Conservation (phyloP, 2,888 invertebrate species). For the Pogonocherus hispidulus region DNA sequence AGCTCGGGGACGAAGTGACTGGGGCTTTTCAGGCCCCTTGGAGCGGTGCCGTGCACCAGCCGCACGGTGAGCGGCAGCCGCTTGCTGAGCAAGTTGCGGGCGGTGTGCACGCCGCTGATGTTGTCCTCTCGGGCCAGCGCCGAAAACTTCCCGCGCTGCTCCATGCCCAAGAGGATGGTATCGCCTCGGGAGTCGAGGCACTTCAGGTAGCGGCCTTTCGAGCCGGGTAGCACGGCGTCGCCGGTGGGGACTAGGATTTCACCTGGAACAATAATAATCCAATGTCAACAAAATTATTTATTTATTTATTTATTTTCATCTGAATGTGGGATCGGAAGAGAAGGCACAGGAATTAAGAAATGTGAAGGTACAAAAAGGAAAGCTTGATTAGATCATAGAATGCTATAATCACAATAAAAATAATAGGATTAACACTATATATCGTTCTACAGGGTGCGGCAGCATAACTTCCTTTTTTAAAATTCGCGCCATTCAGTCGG, state of each 20-base stretch:
- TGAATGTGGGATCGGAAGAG: no score
- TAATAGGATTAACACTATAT: no score
- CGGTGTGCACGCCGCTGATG: slow-evolving; percentile 94
- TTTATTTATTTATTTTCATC: no score
- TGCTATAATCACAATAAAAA: no score
- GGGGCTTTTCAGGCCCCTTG: slow-evolving; percentile 85
- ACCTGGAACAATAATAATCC: slow-evolving; percentile 35
- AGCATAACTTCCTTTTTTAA: no score
- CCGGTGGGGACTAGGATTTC: slow-evolving; percentile 87
- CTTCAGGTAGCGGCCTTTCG: slow-evolving; percentile 85
- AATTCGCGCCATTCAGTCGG: no score
- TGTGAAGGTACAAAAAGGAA: no score
- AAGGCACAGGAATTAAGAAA: no score
- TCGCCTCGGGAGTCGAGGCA: slow-evolving; percentile 90
- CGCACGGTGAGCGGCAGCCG: slow-evolving; percentile 90
- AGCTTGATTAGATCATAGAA: no score
- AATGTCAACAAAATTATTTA: no score
- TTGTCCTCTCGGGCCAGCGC: slow-evolving; percentile 93
- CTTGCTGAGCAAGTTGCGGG: slow-evolving; percentile 89
- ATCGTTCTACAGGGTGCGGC: no score
- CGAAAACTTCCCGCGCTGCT: slow-evolving; percentile 92
- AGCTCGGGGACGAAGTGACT: slow-evolving; percentile 88
- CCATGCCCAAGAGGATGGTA: slow-evolving; percentile 84
- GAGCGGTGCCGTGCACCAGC: slow-evolving; percentile 90
- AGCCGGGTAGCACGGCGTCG: slow-evolving; percentile 76